Conservation (phyloP, 2,888 invertebrate genomes). For the Cistogaster globosa region DNA sequence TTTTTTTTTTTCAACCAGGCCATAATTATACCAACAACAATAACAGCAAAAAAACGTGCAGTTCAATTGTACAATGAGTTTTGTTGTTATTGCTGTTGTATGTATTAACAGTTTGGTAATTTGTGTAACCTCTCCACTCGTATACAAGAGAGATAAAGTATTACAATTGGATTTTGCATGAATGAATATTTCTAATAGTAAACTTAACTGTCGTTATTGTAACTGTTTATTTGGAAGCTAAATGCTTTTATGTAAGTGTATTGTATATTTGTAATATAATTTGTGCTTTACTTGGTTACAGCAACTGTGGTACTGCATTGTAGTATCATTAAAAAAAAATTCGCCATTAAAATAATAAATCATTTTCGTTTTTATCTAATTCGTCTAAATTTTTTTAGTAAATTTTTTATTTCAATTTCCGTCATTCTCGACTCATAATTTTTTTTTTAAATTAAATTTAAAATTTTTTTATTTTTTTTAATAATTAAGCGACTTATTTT, state of each 20-base stretch:
- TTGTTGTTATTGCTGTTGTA: slow-evolving; percentile 41
- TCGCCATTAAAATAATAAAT: too few species aligned
- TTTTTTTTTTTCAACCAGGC: slow-evolving; percentile 23
- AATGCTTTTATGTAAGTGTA: slow-evolving; percentile 20
- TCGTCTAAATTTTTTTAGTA: too few species aligned
- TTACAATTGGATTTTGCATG: neutral
- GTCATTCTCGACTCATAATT: too few species aligned
- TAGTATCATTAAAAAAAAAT: too few species aligned
- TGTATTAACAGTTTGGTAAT: slow-evolving; percentile 70
- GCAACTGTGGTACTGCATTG: neutral
- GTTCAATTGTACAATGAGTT: slow-evolving; percentile 14
- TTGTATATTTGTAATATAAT: slow-evolving; percentile 19
- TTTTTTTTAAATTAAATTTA: too few species aligned
- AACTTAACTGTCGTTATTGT: slow-evolving; percentile 68
- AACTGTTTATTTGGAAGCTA: slow-evolving; percentile 50
- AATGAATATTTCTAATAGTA: slow-evolving; percentile 61
- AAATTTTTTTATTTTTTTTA: too few species aligned
- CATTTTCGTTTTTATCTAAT: too few species aligned
- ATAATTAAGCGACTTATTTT: too few species aligned
- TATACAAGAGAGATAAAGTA: neutral
- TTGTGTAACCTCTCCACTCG: slow-evolving; percentile 52
- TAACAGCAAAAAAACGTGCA: neutral
- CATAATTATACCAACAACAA: slow-evolving; percentile 57
- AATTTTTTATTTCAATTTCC: too few species aligned
- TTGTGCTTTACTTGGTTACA: slow-evolving; percentile 25